phyloP scores from a whole-genome alignment of 2,797 vertebrate species.

The Chiloscyllium punctatum region DNA sequence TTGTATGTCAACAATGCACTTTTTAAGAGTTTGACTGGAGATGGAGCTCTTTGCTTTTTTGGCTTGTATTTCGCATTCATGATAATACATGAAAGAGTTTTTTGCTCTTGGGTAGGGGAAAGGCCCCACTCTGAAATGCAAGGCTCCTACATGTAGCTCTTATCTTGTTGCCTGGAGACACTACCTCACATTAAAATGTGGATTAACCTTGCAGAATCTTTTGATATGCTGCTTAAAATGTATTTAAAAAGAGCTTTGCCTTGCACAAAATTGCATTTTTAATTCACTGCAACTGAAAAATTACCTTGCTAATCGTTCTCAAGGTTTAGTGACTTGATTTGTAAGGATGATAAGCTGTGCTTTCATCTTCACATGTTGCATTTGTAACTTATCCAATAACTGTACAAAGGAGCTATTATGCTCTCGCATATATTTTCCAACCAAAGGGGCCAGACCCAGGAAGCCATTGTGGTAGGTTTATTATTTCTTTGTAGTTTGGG shows the following conservation, averaged over 20 bases:
- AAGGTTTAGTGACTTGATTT: conserved; percentile 18
- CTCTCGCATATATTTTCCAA: not conserved
- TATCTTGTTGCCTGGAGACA: conserved; percentile 27
- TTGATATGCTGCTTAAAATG: not conserved
- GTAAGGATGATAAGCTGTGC: conserved; percentile 9
- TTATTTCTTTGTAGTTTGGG: not conserved
- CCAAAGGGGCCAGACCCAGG: not conserved
- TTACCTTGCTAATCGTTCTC: not conserved
- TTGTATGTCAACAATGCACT: not conserved
- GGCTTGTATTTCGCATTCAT: conserved; percentile 5
- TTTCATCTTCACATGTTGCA: conserved; percentile 16
- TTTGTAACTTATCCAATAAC: conserved; percentile 28
- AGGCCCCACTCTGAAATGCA: not conserved
- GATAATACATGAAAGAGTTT: not conserved
- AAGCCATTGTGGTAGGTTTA: not conserved
- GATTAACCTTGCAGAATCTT: not conserved
- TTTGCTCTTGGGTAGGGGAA: conserved; percentile 8
- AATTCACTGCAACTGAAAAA: not conserved
- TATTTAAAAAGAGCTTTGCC: not conserved
- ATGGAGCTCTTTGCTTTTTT: not conserved
- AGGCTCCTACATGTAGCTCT: not conserved
- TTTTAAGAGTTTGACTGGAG: not conserved
- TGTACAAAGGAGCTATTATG: not conserved
- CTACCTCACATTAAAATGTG: not conserved
- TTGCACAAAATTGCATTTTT: not conserved